Evolutionary conservation across 2,888 invertebrate genomes (phyloP).

Genomic region (Cryptocheilus praepositus): DNA sequence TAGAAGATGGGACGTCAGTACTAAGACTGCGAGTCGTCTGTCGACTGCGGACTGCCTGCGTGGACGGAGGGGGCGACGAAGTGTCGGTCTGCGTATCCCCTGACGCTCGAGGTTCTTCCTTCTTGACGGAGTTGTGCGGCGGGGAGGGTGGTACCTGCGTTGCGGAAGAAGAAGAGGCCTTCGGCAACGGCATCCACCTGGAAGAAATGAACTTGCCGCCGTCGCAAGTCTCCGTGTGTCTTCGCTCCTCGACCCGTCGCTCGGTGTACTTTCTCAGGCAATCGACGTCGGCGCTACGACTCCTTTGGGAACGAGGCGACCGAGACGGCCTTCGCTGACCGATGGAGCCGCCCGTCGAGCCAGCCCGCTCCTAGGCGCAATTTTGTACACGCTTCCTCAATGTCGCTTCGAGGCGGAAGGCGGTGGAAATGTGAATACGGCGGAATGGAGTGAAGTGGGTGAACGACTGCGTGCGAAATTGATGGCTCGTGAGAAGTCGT

Average conservation of each 20-base stretch:
- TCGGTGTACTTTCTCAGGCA: conserved; percentile 65
- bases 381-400: too few relatives aligned
- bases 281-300: conserved; percentile 68
- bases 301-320: conserved; percentile 65
- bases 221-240: conserved; percentile 62
- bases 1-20: conserved; percentile 40
- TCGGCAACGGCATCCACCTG: conserved; percentile 57
- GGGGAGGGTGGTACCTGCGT: too few relatives aligned
- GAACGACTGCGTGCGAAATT: too few relatives aligned
- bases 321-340: conserved; percentile 65
- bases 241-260: conserved; percentile 63
- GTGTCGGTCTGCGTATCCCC: too few relatives aligned
- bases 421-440: too few relatives aligned
- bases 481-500: too few relatives aligned
- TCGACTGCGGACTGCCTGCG: conserved; percentile 10
- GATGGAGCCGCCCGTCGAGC: conserved; percentile 50
- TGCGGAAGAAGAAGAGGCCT: too few relatives aligned
- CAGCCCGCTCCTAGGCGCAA: conserved; percentile 49
- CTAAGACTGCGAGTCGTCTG: conserved; percentile 47
- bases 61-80: too few relatives aligned
- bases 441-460: too few relatives aligned
- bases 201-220: conserved; percentile 45
- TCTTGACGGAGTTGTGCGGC: too few relatives aligned
- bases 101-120: too few relatives aligned
- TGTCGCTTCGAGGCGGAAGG: too few relatives aligned